phyloP scores from a whole-genome alignment of 2,888 invertebrate genomes.

The Odontocolon sp. region DNA sequence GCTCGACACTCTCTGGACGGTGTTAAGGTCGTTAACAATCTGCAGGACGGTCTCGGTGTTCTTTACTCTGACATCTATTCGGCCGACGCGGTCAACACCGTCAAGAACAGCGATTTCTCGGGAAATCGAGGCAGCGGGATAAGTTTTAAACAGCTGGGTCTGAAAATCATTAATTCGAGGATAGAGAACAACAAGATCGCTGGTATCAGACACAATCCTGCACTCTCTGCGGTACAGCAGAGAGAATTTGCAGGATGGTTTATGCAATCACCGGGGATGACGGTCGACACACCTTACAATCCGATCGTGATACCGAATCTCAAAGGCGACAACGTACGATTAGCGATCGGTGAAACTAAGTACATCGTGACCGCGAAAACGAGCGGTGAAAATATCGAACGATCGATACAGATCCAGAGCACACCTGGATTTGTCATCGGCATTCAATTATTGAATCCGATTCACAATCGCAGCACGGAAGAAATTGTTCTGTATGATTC shows the following conservation, averaged over 20 bases:
- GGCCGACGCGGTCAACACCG: slow-evolving; percentile 90
- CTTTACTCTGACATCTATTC: slow-evolving; percentile 97
- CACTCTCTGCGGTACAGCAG: slow-evolving; percentile 91
- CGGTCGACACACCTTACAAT: slow-evolving; percentile 87
- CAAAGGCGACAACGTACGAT: slow-evolving; percentile 82
- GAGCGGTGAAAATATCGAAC: slow-evolving; percentile 81
- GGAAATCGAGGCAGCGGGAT: slow-evolving; percentile 94
- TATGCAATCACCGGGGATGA: slow-evolving; percentile 85
- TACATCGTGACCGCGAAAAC: slow-evolving; percentile 88
- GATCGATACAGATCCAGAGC: slow-evolving; percentile 81
- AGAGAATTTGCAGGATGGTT: slow-evolving; percentile 97
- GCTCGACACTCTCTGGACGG: slow-evolving; percentile 92
- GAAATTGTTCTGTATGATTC: slow-evolving; percentile 90
- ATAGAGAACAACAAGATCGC: slow-evolving; percentile 92
- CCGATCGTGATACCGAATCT: slow-evolving; percentile 88
- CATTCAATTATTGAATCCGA: slow-evolving; percentile 94
- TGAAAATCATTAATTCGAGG: slow-evolving; percentile 88
- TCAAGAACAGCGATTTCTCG: slow-evolving; percentile 92
- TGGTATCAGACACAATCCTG: slow-evolving; percentile 96
- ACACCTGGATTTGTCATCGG: slow-evolving; percentile 93
- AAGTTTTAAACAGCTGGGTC: slow-evolving; percentile 93
- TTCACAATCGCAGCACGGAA: slow-evolving; percentile 94
- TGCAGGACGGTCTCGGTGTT: slow-evolving; percentile 96
- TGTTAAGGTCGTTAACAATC: slow-evolving; percentile 91
- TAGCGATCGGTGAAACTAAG: slow-evolving; percentile 89